Base-by-base conservation (phyloP, 2,888 invertebrate genomes). In the Cotesia congregata region DNA sequence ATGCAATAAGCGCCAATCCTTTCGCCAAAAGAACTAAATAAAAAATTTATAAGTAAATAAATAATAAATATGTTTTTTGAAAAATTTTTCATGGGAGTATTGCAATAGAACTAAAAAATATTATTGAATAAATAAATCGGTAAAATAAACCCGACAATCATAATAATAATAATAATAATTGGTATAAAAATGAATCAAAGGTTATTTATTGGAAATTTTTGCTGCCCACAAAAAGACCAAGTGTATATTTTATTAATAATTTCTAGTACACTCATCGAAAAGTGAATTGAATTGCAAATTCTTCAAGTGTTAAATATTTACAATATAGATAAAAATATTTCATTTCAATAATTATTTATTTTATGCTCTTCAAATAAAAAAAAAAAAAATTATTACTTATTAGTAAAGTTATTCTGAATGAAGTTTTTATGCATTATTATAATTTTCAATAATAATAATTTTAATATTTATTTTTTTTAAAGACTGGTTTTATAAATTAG, bases 1-100 rank as follows among this genome's bases (percentile, higher is more conserved):
- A 73, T 41, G 72, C 50, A 64, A 73, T 73, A 65, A 73, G 59
- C 12, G 17, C 17, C 30, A 12, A 39, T 40, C 15, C 65, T 39
- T 72, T 72, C 39, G 6, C 39, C 30, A 64, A 62, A 72, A 40
- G 30, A 41, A 20, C 5, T 59, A 7, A 59, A 20, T 67, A n/a
- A 50, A 62, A 73, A 38, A 62, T 3, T 12, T 7, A n/a, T 39
- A 38, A 30, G 3, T 30, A 30, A 30, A 30, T 30, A 30, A 30
- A 30, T 30, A 30, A 30, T 30, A 3, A 30, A 30, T 30, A 2
- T 1, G 30, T 1, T 30, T 30, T 30, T 1, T 30, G 30, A 30
- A 30, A 30, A 30, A 30, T 30, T 30, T 30, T 30, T 3, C 1
- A 3, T 1, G 1, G 30, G 1, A 30, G 30, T 30, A 30, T 30